These are phyloP conservation scores for Palaemon carinicauda DNA, from an alignment of 1,140 invertebrate genomes.

Conservation along the genomic window DNA sequence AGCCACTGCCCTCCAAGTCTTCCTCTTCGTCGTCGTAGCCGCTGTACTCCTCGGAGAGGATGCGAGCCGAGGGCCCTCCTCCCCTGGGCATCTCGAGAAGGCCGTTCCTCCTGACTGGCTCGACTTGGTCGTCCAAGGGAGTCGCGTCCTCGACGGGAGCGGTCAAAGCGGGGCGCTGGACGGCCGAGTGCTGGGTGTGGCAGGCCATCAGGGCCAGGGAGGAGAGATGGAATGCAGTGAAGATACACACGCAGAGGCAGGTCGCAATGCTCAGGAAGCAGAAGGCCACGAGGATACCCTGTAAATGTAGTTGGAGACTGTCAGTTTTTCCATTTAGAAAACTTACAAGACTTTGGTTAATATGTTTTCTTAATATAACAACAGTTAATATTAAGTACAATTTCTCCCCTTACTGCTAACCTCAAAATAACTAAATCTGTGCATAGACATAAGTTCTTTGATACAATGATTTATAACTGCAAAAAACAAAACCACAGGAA, in stretches of 20 bases:
- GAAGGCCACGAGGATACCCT: slow-evolving; percentile 66
- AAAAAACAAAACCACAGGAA: no score
- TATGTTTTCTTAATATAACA: no score
- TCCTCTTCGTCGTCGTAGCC: slow-evolving; percentile 50
- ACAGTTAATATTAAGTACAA: no score
- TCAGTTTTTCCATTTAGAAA: not conserved
- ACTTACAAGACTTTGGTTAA: not conserved
- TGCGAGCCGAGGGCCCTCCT: not conserved
- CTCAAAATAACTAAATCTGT: no score
- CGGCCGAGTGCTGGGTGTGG: slow-evolving; percentile 63
- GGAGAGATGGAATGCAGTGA: slow-evolving; percentile 66
- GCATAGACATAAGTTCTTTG: no score
- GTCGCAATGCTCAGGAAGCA: slow-evolving; percentile 65
- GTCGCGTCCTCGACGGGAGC: not conserved
- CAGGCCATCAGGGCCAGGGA: slow-evolving; percentile 66
- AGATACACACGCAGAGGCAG: slow-evolving; percentile 66
- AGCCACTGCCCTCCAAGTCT: slow-evolving; percentile 27
- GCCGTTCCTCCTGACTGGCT: not conserved
- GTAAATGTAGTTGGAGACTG: slow-evolving; percentile 12
- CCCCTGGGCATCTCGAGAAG: not conserved
- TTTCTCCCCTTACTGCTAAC: no score
- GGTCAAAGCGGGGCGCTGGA: slow-evolving; percentile 62
- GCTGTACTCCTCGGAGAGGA: not conserved
- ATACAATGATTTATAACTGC: no score
- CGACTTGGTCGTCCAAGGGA: no score